Conservation (phyloP, 2,888 invertebrate species). For the Dorcus parallelipipedus region DNA sequence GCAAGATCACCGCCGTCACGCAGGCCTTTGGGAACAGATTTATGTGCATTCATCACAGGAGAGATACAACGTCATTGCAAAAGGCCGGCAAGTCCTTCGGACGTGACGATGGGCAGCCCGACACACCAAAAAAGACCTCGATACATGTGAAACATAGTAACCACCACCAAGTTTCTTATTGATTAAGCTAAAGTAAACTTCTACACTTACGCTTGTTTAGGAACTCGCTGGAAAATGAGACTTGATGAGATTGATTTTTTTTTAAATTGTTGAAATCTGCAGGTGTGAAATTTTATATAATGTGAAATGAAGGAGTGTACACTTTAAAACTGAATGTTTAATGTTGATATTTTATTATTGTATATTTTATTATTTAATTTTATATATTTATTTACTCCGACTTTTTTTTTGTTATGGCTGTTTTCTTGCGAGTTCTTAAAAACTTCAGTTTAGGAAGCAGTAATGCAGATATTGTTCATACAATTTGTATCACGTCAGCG, state of each 20-base stretch:
- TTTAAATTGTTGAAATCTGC: background rate
- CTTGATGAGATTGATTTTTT: background rate
- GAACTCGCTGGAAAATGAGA: background rate
- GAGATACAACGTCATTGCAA: conserved; percentile 73
- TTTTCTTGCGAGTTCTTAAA: too few species aligned
- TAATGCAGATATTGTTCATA: too few species aligned
- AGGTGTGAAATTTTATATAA: too few species aligned
- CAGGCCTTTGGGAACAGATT: conserved; percentile 51
- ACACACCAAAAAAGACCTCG: conserved; percentile 71
- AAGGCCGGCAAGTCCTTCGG: conserved; percentile 64
- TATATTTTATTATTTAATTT: too few species aligned
- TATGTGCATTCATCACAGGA: conserved; percentile 69
- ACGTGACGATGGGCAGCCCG: conserved; percentile 76
- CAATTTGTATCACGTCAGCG: too few species aligned
- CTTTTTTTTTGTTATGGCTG: too few species aligned
- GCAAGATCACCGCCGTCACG: conserved; percentile 56
- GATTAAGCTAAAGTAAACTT: background rate
- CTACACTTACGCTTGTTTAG: background rate
- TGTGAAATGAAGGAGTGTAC: too few species aligned
- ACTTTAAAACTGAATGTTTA: too few species aligned
- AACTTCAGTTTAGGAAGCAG: too few species aligned
- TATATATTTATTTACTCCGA: too few species aligned
- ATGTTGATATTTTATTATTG: too few species aligned
- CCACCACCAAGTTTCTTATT: background rate
- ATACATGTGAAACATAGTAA: conserved; percentile 56